Conservation (phyloP, 2,113 vertebrate species). For the Paratilapia polleni region DNA sequence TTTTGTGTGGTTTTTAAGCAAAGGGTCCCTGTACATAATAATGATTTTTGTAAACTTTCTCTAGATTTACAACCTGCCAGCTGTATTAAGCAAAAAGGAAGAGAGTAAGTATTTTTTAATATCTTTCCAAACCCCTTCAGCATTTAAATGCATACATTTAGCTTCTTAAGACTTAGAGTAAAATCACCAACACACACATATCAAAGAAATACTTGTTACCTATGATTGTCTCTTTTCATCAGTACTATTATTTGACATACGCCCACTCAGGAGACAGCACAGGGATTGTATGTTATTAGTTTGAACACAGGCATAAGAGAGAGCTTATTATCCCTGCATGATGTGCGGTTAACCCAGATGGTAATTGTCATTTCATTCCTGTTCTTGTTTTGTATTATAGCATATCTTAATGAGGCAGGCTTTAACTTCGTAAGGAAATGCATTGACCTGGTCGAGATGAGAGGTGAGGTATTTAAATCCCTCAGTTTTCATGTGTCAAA, state of each 20-base stretch:
- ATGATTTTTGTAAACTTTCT: slow-evolving; percentile 35
- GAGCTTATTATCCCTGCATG: slow-evolving; percentile 50
- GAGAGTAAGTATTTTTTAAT: slow-evolving; percentile 87
- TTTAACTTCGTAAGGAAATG: slow-evolving; percentile 97
- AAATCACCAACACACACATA: neutral
- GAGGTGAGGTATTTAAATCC: slow-evolving; percentile 79
- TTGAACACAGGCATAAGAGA: slow-evolving; percentile 32
- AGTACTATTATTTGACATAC: slow-evolving; percentile 59
- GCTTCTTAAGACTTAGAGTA: neutral
- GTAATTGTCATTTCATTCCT: slow-evolving; percentile 43
- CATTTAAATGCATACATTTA: neutral
- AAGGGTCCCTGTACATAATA: neutral
- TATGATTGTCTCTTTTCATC: slow-evolving; percentile 39
- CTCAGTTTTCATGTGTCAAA: slow-evolving; percentile 18
- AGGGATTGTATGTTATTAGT: slow-evolving; percentile 56
- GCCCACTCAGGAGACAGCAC: slow-evolving; percentile 52
- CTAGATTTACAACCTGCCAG: slow-evolving; percentile 95
- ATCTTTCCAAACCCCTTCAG: slow-evolving; percentile 1
- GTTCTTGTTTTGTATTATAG: slow-evolving; percentile 75
- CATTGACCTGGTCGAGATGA: slow-evolving; percentile 90
- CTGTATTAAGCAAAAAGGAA: slow-evolving; percentile 96
- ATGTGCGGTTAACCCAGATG: slow-evolving; percentile 32
- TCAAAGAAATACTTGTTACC: slow-evolving; percentile 3
- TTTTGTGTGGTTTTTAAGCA: neutral
- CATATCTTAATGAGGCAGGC: slow-evolving; percentile 94